phyloP scores from a whole-genome alignment of 2,888 invertebrate species.

The Drosophila robusta region DNA sequence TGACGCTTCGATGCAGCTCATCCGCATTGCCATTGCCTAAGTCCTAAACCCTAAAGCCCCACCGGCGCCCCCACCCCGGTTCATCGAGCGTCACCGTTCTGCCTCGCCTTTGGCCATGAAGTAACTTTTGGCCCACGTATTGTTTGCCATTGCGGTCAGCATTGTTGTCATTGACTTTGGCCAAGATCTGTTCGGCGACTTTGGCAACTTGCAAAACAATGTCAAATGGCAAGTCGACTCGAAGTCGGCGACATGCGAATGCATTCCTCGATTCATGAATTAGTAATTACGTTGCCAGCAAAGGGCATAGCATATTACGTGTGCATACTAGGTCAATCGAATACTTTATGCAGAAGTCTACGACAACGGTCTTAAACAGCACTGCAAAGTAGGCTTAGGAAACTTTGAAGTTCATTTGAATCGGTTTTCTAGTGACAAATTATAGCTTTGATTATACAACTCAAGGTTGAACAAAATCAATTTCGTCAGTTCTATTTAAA shows the following conservation, averaged over 20 bases:
- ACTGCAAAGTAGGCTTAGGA: no score
- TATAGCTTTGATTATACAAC: no score
- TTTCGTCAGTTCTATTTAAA: no score
- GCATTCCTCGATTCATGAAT: conserved; percentile 33
- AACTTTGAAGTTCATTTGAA: no score
- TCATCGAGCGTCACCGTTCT: background rate
- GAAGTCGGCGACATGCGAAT: conserved; percentile 2
- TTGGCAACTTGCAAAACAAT: conserved; percentile 11
- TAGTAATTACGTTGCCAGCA: conserved; percentile 14
- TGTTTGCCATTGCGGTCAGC: conserved; percentile 35
- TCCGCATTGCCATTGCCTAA: conserved; percentile 13
- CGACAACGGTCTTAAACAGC: background rate
- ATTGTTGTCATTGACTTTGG: conserved; percentile 46
- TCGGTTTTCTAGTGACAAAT: no score
- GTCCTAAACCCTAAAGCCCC: background rate
- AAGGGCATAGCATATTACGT: conserved; percentile 6
- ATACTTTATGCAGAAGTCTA: background rate
- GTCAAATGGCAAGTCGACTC: conserved; percentile 6
- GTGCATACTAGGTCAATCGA: background rate
- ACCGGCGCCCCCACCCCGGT: background rate
- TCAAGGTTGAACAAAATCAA: no score
- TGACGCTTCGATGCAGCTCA: conserved; percentile 49
- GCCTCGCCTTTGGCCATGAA: background rate
- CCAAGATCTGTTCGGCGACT: conserved; percentile 21
- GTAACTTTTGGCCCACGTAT: conserved; percentile 2